These are phyloP conservation scores for Drosophila prolongata DNA, from an alignment of 2,888 invertebrate genomes.

Conservation along the genomic window DNA sequence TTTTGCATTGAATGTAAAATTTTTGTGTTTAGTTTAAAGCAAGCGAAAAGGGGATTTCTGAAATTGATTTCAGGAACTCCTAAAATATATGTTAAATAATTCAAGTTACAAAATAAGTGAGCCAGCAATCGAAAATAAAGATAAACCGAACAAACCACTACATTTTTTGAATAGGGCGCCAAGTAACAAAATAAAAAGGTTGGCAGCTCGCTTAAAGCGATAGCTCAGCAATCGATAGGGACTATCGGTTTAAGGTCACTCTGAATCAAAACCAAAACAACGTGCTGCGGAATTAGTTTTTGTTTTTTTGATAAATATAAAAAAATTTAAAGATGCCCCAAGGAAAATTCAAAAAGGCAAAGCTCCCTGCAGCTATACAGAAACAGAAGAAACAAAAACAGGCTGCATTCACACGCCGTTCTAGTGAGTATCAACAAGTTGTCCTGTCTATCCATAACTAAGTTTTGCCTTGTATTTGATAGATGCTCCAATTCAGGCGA, in stretches of 20 bases:
- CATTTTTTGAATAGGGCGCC: not conserved
- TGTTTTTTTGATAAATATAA: not conserved
- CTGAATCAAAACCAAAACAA: slow-evolving; percentile 33
- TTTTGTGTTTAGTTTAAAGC: slow-evolving; percentile 59
- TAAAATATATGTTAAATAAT: slow-evolving; percentile 54
- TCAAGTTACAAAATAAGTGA: slow-evolving; percentile 45
- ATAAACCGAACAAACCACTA: slow-evolving; percentile 18
- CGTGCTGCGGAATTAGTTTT: slow-evolving; percentile 19
- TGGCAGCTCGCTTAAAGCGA: slow-evolving; percentile 14
- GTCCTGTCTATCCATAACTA: too few relatives aligned
- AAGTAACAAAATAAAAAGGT: not conserved
- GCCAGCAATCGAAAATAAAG: slow-evolving; percentile 52
- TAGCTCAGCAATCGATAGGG: not conserved
- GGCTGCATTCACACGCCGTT: slow-evolving; percentile 85
- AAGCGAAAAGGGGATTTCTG: slow-evolving; percentile 9
- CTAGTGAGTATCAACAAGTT: slow-evolving; percentile 85
- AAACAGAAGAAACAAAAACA: slow-evolving; percentile 85
- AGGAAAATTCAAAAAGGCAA: slow-evolving; percentile 87
- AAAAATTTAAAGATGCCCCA: slow-evolving; percentile 86
- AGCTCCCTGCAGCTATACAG: slow-evolving; percentile 85
- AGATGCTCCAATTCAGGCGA: slow-evolving; percentile 88
- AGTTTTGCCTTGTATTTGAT: slow-evolving; percentile 29
- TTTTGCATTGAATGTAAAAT: slow-evolving; percentile 61
- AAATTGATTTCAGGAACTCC: not conserved
- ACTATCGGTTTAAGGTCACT: not conserved